Conservation (phyloP, 2,888 invertebrate genomes). For the Seladonia tumulorum region DNA sequence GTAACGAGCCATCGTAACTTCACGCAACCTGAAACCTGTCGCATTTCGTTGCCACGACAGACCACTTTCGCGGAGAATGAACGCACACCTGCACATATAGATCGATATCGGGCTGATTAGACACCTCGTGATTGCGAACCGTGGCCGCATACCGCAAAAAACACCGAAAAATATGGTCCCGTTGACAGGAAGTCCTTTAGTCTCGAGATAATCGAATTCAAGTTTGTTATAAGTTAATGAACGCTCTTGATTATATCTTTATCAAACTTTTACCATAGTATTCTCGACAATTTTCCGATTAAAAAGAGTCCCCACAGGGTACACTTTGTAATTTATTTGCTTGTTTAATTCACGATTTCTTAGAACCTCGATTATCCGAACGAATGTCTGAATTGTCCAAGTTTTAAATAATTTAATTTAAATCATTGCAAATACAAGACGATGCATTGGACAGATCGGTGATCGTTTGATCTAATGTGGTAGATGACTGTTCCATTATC, state of each 20-base stretch:
- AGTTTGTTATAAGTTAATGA: not conserved
- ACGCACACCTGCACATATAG: conserved; percentile 33
- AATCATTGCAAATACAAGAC: too few relatives aligned
- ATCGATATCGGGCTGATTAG: conserved; percentile 29
- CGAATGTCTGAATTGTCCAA: not conserved
- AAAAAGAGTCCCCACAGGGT: not conserved
- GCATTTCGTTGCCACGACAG: conserved; percentile 10
- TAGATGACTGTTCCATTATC: too few relatives aligned
- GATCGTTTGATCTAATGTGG: too few relatives aligned
- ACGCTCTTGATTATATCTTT: not conserved
- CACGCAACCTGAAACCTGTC: conserved; percentile 37
- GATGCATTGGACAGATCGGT: too few relatives aligned
- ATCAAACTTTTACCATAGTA: not conserved
- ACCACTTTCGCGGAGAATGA: conserved; percentile 2
- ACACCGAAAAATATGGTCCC: not conserved
- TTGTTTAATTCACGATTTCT: not conserved
- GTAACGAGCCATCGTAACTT: conserved; percentile 31
- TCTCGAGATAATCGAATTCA: not conserved
- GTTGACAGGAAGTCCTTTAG: not conserved
- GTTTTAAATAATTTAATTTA: too few relatives aligned
- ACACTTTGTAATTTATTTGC: not conserved
- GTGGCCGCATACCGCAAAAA: not conserved
- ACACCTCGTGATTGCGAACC: conserved; percentile 1
- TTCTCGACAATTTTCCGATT: not conserved
- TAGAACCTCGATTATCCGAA: not conserved